phyloP scores from a whole-genome alignment of 2,888 invertebrate genomes.

The Leuctra nigra region DNA sequence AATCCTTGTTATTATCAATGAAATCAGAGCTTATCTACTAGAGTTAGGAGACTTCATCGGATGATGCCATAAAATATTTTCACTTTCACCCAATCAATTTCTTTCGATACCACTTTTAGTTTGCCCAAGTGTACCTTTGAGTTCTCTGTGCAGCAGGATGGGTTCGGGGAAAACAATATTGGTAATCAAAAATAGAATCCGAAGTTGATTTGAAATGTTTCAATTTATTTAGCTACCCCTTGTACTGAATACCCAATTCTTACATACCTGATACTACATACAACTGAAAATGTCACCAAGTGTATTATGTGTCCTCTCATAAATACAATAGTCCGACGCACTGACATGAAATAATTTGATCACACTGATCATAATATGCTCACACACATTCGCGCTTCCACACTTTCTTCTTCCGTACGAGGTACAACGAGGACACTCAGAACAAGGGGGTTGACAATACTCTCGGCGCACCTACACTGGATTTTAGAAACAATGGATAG shows the following conservation, averaged over 20 bases:
- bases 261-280: constrained; percentile 25
- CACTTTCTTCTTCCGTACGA: constrained; percentile 12
- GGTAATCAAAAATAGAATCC: not conserved
- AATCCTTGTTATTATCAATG: no score
- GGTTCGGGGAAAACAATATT: not conserved
- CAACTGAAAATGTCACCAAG: constrained; percentile 18
- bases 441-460: constrained; percentile 27
- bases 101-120: no score
- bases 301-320: constrained; percentile 24
- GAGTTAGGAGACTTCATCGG: no score
- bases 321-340: constrained; percentile 29
- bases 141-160: not conserved
- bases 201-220: constrained; percentile 21
- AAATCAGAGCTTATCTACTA: no score
- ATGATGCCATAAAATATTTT: no score
- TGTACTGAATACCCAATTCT: constrained; percentile 30
- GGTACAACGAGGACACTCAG: constrained; percentile 26
- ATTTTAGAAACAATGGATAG: constrained; percentile 19
- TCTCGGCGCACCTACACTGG: constrained; percentile 23
- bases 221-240: constrained; percentile 30
- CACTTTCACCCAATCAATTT: no score
- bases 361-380: constrained; percentile 15
- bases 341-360: constrained; percentile 26
- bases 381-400: constrained; percentile 15
- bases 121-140: no score